Evolutionary conservation across 1,140 invertebrate species (phyloP), one percentile per base, ranked within the genome.

Genomic region (Lepidotrigona ventralis): DNA sequence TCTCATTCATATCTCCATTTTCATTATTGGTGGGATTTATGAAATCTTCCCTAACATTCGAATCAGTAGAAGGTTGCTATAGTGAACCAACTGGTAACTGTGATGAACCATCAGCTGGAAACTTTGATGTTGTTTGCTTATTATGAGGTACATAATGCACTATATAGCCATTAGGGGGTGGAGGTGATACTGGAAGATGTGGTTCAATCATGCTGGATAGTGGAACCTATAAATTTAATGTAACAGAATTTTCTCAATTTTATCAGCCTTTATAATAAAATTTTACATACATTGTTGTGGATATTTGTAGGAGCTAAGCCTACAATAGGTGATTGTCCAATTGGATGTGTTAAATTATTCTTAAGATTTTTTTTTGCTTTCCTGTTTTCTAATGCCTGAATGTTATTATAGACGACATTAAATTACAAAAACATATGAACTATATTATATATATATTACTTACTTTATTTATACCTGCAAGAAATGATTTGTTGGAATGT

Each of bases 381-480:
- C n/a, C 8, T 19, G 26, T 39, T 17, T 15, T 70, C 23, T 71
- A 54, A 17, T 17, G n/a, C 19, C 70, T 86, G 70, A 77, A 23
- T 68, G 15, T 60, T 26, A 64, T 73, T 21, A 71, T 79, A 58
- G 26, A 46, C 68, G 63, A 46, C 12, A 56, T 51, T 11, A 58
- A 74, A 58, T 74, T 39, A 74, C 12, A 9, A 26, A 76, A 3
- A 60, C 23, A 23, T 81, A 58, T 17, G 2, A 51, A 68, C 33
- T 19, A 17, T 9, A 69, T 33, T 70, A 54, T 19, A 54, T 33
- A 21, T 1, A 19, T 19, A 2, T n/a, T 85, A 87, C 81, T 89
- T 81, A 89, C 88, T 71, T n/a, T 23, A 21, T 79, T 29, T 26
- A 53, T 8, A 19, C 33, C 63, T 79, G 69, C 39, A 79, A 78